These are phyloP conservation scores for Leucozona laternaria DNA, from an alignment of 2,888 invertebrate species.

Conservation along the genomic window DNA sequence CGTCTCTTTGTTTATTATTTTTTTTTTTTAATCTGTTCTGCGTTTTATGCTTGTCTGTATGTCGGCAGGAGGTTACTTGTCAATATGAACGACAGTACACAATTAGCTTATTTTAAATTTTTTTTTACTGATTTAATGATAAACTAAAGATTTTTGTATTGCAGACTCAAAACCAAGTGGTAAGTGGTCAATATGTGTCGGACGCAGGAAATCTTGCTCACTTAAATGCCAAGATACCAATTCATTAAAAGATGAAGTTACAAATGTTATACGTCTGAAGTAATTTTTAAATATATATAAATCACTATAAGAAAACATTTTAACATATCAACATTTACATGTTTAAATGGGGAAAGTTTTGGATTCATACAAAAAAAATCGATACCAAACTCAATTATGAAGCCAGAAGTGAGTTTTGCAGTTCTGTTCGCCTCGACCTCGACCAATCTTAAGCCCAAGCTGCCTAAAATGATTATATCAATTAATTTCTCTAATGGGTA, in stretches of 20 bases:
- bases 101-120: conserved; percentile 34
- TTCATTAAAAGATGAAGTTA: not conserved
- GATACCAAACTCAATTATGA: too few species aligned
- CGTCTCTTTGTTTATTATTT: conserved; percentile 41
- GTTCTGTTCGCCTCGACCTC: too few species aligned
- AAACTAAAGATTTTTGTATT: not conserved
- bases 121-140: conserved; percentile 1
- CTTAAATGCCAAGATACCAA: not conserved
- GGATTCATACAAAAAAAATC: too few species aligned
- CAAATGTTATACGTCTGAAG: not conserved
- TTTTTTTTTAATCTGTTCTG: not conserved
- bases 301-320: too few species aligned
- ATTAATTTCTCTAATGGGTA: too few species aligned
- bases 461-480: too few species aligned
- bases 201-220: not conserved
- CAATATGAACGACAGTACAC: conserved; percentile 42
- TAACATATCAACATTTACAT: too few species aligned
- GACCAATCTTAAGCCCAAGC: too few species aligned
- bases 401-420: too few species aligned
- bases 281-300: too few species aligned
- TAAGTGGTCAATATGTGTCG: not conserved
- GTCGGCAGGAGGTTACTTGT: conserved; percentile 50
- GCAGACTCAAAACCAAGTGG: not conserved
- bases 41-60: conserved; percentile 22
- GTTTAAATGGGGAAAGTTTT: too few species aligned